Evolutionary conservation across 2,113 vertebrate genomes (phyloP).

Genomic region (Channa argus): DNA sequence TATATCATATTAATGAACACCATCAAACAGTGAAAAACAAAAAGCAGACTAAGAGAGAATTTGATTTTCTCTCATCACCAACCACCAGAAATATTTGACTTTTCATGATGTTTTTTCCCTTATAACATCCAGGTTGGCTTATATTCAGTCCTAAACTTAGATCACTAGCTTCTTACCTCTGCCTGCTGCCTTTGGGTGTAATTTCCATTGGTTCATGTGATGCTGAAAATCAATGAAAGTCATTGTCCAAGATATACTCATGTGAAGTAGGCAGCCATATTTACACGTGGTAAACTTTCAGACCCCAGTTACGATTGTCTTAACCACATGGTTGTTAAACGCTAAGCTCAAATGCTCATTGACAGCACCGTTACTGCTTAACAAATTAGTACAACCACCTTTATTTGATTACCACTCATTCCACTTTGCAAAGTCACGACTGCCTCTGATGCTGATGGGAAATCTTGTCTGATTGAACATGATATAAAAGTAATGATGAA

Average conservation of each 20-base stretch:
- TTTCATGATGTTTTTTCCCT: too few species aligned
- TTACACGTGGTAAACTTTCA: neutral
- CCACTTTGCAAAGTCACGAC: neutral
- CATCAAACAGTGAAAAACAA: conserved; percentile 7
- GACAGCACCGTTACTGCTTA: neutral
- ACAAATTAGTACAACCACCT: conserved; percentile 2
- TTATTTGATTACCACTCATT: neutral
- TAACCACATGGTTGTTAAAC: neutral
- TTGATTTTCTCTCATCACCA: neutral
- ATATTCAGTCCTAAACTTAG: neutral
- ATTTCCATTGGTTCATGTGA: neutral
- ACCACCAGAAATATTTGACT: too few species aligned
- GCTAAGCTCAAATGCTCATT: neutral
- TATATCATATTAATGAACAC: conserved; percentile 19
- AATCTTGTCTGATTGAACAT: neutral
- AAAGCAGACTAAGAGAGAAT: neutral
- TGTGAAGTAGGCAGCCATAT: neutral
- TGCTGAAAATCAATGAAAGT: neutral
- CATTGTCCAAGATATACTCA: too few species aligned
- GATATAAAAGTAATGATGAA: neutral
- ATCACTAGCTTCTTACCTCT: neutral
- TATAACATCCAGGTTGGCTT: neutral
- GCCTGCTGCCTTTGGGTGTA: neutral
- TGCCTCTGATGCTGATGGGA: neutral
- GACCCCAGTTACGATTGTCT: neutral